A percentile compares a stretch with the other conserved stretches of the same genome.
phyloP scores from a whole-genome alignment of 2,797 vertebrate species.

The Tapera naevia region DNA sequence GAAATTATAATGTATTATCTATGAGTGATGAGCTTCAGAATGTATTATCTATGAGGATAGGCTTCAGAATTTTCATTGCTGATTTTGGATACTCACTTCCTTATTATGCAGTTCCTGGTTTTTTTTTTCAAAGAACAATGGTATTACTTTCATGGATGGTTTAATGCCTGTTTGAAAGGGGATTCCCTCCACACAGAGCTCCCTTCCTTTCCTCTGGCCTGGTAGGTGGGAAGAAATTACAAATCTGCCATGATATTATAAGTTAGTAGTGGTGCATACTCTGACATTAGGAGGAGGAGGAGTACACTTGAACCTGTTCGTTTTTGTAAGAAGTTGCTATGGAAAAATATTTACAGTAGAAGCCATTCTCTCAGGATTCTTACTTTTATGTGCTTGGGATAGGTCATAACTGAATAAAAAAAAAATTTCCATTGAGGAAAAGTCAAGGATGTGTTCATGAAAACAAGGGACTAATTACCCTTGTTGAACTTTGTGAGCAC shows the following conservation, averaged over 20 bases:
- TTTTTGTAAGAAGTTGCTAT: background rate
- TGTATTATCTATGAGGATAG: background rate
- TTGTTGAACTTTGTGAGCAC: background rate
- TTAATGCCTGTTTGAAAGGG: background rate
- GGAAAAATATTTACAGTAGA: background rate
- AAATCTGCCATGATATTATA: background rate
- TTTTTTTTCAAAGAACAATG: background rate
- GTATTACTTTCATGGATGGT: background rate
- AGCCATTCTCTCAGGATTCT: background rate
- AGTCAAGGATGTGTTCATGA: background rate
- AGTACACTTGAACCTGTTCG: background rate
- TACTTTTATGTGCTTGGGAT: background rate
- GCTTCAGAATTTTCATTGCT: background rate
- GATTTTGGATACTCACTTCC: background rate
- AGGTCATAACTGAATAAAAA: background rate
- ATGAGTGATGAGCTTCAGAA: background rate
- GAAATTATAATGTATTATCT: background rate
- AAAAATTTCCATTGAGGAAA: background rate
- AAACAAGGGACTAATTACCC: background rate
- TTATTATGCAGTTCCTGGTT: background rate
- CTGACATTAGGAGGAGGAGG: background rate
- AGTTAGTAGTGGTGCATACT: background rate
- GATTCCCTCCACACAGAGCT: background rate
- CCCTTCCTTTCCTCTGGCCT: background rate
- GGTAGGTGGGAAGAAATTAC: background rate